Percentiles rank a stretch among this genome's conserved stretches.
Evolutionary conservation across 2,797 vertebrate species (phyloP).

Genomic region (Clarias laeviceps): DNA sequence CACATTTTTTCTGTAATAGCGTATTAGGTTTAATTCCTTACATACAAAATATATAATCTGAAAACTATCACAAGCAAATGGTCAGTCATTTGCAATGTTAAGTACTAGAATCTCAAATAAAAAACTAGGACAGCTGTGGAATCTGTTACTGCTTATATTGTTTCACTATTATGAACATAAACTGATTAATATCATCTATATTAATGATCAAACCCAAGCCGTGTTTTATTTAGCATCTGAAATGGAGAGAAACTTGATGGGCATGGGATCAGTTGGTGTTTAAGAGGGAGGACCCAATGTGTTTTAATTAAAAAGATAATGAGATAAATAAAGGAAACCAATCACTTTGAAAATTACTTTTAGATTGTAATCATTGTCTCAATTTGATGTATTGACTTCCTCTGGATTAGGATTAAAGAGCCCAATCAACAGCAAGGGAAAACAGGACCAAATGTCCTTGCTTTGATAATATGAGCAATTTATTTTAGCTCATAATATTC

Average conservation of each 20-base stretch:
- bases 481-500: constrained; percentile 16
- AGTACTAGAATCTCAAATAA: background rate
- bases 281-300: constrained; percentile 14
- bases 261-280: background rate
- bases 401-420: constrained; percentile 42
- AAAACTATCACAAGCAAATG: background rate
- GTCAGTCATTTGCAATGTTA: background rate
- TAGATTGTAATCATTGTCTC: constrained; percentile 34
- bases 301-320: constrained; percentile 48
- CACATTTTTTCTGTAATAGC: background rate
- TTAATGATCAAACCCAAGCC: background rate
- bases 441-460: constrained; percentile 8
- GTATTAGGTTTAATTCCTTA: background rate
- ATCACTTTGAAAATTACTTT: constrained; percentile 38
- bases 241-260: background rate
- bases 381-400: constrained; percentile 13
- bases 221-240: background rate
- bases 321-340: constrained; percentile 38
- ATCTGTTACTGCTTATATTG: background rate
- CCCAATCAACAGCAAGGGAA: background rate
- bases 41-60: background rate
- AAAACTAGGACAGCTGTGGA: too few relatives aligned
- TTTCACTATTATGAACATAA: background rate
- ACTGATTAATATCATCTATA: background rate
- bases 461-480: constrained; percentile 18